These are phyloP conservation scores for Calameuta idolon DNA, from an alignment of 2,888 invertebrate species.

Conservation along the genomic window DNA sequence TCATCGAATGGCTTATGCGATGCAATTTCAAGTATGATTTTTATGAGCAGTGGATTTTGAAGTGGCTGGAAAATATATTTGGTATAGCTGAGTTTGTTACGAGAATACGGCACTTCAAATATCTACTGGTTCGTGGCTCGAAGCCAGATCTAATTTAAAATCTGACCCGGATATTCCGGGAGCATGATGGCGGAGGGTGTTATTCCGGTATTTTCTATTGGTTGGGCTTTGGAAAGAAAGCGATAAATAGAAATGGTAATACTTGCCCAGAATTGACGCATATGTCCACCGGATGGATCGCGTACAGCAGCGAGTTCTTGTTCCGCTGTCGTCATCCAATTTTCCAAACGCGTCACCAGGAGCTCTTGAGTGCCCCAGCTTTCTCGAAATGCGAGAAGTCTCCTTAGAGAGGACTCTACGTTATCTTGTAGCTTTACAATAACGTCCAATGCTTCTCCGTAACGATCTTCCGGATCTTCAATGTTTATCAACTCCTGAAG, in stretches of 20 bases:
- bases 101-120: neutral
- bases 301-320: slow-evolving; percentile 76
- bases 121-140: slow-evolving; percentile 9
- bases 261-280: slow-evolving; percentile 84
- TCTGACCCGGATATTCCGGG: slow-evolving; percentile 17
- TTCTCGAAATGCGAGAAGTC: slow-evolving; percentile 81
- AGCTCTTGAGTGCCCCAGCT: slow-evolving; percentile 82
- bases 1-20: neutral
- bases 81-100: neutral
- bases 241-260: slow-evolving; percentile 3
- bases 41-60: neutral
- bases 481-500: slow-evolving; percentile 82
- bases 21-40: neutral
- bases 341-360: slow-evolving; percentile 79
- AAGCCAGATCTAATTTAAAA: slow-evolving; percentile 22
- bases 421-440: slow-evolving; percentile 81
- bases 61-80: neutral
- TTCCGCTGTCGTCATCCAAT: slow-evolving; percentile 82
- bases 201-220: neutral
- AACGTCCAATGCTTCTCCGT: slow-evolving; percentile 78
- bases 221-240: neutral
- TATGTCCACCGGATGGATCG: slow-evolving; percentile 76
- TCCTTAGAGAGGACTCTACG: slow-evolving; percentile 78
- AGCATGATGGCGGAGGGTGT: neutral
- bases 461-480: slow-evolving; percentile 79